Base-by-base conservation (phyloP, 2,888 invertebrate genomes). In the Melanargia galathea region DNA sequence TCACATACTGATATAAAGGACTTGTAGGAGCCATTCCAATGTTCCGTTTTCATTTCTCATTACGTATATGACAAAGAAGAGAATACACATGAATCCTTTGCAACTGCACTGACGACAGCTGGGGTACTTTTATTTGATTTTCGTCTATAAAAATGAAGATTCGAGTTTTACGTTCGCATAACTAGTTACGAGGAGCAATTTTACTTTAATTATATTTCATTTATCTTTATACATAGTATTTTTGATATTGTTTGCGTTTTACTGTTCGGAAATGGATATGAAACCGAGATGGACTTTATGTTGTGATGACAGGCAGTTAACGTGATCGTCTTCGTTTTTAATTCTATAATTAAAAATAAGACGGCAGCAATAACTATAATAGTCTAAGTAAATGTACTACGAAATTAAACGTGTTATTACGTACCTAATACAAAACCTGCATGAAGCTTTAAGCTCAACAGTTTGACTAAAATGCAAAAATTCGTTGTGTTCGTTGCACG, bases 91-190 rank as follows among this genome's bases (percentile, higher is more conserved):
- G 73, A 75, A 77, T 76, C 80, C 77, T 81, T 83, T 75, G 79
- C 79, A 74, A 83, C 76, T 87, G 84, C 81, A 82, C 70, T 73
- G 80, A 74, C 83, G 81, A 79, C 87, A 86, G 82, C 86, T 87
- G 86, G 76, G 73, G 72, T 77, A 76, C 81, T 83, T n/a, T 85
- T 86, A 88, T 89, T 87, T 86, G 84, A 87, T 85, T 86, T 85
- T 75, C 82, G 80, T 83, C 80, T 81, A 75, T 80, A 77, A 78
- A 73, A 73, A 76, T 76, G 70, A 79, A 75, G 75, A 76, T 80
- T 80, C 73, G 73, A 83, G 78, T 84, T 83, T 83, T 59, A 59
- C 18, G 35, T 54, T 59, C 33, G 26, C 59, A 40, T 51, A 48
- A 58, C 48, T 56, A 56, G 45, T 56, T 56, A 56, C 56, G 56